Conservation (phyloP, 2,888 invertebrate genomes). For the Micoletzkya japonica region DNA sequence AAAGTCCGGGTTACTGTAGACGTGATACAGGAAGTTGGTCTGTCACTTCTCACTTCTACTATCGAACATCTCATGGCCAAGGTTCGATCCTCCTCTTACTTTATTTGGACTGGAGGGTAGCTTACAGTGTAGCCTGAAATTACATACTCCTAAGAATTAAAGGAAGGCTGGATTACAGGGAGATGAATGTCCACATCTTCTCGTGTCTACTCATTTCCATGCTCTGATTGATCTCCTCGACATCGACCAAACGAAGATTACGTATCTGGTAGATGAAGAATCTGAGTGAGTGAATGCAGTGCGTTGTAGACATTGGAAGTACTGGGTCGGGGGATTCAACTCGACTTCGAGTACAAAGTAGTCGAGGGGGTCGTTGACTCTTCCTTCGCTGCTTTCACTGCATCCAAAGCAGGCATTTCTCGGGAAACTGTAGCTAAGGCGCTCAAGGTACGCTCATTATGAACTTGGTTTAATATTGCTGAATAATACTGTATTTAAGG, state of each 20-base stretch:
- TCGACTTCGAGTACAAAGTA: slow-evolving; percentile 58
- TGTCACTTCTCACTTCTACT: slow-evolving; percentile 75
- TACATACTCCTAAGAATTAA: background rate
- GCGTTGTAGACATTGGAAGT: slow-evolving; percentile 29
- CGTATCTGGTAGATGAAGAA: slow-evolving; percentile 3
- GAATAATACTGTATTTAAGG: background rate
- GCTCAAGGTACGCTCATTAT: slow-evolving; percentile 29
- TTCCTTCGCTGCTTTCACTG: slow-evolving; percentile 76
- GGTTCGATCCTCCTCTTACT: background rate
- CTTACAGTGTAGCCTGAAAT: background rate
- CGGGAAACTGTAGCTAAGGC: slow-evolving; percentile 70
- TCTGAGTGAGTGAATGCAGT: too few species aligned
- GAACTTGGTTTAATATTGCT: background rate
- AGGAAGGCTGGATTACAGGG: background rate
- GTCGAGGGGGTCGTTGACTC: slow-evolving; percentile 71
- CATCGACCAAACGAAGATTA: slow-evolving; percentile 16
- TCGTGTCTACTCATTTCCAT: slow-evolving; percentile 80
- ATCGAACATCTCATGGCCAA: slow-evolving; percentile 73
- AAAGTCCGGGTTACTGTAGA: background rate
- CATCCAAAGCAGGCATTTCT: slow-evolving; percentile 71
- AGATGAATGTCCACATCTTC: slow-evolving; percentile 74
- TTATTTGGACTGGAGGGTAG: background rate
- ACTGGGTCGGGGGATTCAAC: slow-evolving; percentile 11
- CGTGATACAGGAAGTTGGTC: slow-evolving; percentile 73
- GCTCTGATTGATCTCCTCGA: slow-evolving; percentile 71